These are phyloP conservation scores for Eutrigla gurnardus DNA, from an alignment of 2,797 vertebrate genomes.

Conservation along the genomic window DNA sequence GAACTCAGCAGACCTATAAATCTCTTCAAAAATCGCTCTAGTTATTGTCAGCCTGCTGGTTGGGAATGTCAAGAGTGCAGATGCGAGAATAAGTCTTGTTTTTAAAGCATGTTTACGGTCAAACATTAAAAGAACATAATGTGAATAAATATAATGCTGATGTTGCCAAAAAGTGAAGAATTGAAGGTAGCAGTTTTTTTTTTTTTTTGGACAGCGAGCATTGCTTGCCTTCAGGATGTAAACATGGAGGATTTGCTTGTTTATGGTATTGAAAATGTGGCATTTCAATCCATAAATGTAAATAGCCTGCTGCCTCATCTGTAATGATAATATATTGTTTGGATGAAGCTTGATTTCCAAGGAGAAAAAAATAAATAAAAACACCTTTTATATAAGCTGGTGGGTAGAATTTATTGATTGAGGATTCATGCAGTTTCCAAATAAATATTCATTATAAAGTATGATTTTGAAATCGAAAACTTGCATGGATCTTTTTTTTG, in stretches of 20 bases:
- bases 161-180: constrained; percentile 13
- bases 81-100: constrained; percentile 12
- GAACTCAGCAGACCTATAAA: constrained; percentile 80
- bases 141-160: constrained; percentile 15
- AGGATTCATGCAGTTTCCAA: constrained; percentile 74
- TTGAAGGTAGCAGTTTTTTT: not conserved
- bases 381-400: constrained; percentile 70
- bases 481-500: constrained; percentile 55
- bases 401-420: constrained; percentile 86
- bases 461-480: constrained; percentile 80
- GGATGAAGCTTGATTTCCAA: constrained; percentile 76
- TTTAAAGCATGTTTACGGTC: constrained; percentile 23
- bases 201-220: constrained; percentile 18
- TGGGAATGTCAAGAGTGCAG: constrained; percentile 29
- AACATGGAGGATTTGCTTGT: constrained; percentile 39
- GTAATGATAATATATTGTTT: constrained; percentile 85
- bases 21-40: constrained; percentile 79
- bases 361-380: constrained; percentile 32
- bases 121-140: constrained; percentile 10
- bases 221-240: constrained; percentile 41
- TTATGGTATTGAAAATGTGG: constrained; percentile 63
- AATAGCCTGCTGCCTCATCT: constrained; percentile 78
- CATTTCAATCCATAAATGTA: constrained; percentile 86
- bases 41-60: constrained; percentile 74
- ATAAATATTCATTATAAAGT: constrained; percentile 85